Evolutionary conservation across 1,140 invertebrate genomes (phyloP).

Genomic region (Plodia interpunctella): DNA sequence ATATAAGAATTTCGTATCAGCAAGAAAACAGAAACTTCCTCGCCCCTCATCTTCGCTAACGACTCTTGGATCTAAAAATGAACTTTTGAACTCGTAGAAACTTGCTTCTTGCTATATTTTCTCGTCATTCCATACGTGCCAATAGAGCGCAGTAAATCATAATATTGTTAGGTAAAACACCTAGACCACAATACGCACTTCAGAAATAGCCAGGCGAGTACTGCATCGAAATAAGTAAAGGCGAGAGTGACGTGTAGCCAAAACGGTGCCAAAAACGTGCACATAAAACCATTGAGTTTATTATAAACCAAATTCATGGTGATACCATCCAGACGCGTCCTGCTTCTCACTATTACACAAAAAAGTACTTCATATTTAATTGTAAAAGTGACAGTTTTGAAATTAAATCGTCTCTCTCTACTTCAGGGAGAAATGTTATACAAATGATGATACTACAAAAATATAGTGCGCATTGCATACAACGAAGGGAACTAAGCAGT

Average conservation of each 20-base stretch:
- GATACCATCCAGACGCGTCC: neutral
- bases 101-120: neutral
- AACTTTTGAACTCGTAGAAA: neutral
- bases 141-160: constrained; percentile 28
- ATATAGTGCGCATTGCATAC: neutral
- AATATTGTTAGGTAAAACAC: constrained; percentile 39
- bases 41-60: constrained; percentile 7
- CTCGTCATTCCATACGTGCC: neutral
- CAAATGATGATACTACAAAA: no score
- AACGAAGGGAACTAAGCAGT: neutral
- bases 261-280: constrained; percentile 40
- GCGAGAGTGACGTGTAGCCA: constrained; percentile 30
- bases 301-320: constrained; percentile 20
- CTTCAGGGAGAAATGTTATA: no score
- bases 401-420: neutral
- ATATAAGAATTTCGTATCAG: neutral
- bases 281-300: constrained; percentile 40
- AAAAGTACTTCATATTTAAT: neutral
- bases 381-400: neutral
- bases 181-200: constrained; percentile 40
- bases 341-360: neutral
- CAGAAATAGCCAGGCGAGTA: constrained; percentile 46
- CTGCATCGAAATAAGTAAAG: constrained; percentile 44
- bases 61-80: neutral
- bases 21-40: neutral